Evolutionary conservation across 2,888 invertebrate genomes (phyloP), one percentile per base, ranked within the genome.

Genomic region (Gibbula magus): DNA sequence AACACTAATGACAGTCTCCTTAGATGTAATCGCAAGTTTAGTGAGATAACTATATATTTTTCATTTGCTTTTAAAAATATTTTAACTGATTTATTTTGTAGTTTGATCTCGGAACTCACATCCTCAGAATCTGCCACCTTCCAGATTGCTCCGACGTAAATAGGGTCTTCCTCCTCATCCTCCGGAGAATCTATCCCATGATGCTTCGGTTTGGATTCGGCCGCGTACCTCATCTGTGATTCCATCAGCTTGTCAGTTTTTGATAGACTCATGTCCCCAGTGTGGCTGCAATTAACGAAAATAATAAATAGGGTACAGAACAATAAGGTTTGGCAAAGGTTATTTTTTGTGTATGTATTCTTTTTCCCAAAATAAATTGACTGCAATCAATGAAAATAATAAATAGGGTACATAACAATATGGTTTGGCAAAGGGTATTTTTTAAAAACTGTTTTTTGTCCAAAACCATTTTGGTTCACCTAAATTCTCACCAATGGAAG

Each of bases 161-260:
- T 85, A n/a, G 83, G 81, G 13, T 84, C 79, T 2, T 83, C 84
- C 16, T 81, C 80, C 0, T 77, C 79, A 53, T 80, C 75, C n/a
- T 75, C 61, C 29, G 54, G 20, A 20, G 22, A 32, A 20, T 74
- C 56, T 10, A 75, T 32, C 52, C 75, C 53, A 76, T 56, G 13
- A 77, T 73, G 8, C 77, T 66, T 54, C 7, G 20, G 20, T 73
- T n/a, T 45, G 16, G 67, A 13, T 32, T 67, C 29, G 56, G 61
- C n/a, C 53, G 70, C 39, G 61, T 61, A 76, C 20, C 79, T 22
- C 25, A 75, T 83, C 79, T 81, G 76, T 2, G 81, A 82, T 56
- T 89, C 89, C 75, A 83, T 35, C 39, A 89, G 70, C 74, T 87
- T 84, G 80, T 89, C 89, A 13, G 86, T 85, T 56, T 88, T 89